Conservation (phyloP, 2,797 vertebrate genomes). For the Pangasius macronema region DNA sequence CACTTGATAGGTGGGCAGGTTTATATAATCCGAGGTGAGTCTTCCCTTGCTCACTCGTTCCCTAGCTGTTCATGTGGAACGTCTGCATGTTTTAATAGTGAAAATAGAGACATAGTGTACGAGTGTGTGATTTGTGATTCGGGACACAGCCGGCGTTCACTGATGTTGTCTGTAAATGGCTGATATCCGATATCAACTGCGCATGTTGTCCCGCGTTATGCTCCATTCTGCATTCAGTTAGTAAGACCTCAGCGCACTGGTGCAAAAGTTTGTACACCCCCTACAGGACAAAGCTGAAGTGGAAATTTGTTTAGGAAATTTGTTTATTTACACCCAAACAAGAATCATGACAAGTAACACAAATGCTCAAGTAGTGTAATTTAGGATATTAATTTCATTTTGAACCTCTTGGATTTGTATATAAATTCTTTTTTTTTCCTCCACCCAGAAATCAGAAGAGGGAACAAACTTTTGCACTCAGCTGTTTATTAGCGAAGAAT, state of each 20-base stretch:
- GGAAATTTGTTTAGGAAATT: not conserved
- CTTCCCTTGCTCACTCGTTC: slow-evolving; percentile 52
- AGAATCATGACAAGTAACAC: not conserved
- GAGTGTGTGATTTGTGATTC: not conserved
- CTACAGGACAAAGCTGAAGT: not conserved
- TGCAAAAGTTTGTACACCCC: not conserved
- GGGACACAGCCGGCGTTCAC: not conserved
- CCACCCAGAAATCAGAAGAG: not conserved
- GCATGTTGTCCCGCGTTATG: not conserved
- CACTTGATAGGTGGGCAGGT: slow-evolving; percentile 99
- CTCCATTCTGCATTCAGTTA: not conserved
- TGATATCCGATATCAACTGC: not conserved
- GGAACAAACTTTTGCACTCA: not conserved
- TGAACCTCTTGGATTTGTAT: not conserved
- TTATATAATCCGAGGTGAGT: slow-evolving; percentile 99
- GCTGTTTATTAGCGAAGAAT: not conserved
- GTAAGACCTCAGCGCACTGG: not conserved
- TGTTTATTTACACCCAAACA: not conserved
- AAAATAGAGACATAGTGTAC: not conserved
- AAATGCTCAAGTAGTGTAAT: not conserved
- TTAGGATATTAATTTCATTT: not conserved
- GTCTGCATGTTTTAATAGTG: not conserved
- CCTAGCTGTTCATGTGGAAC: slow-evolving; percentile 14
- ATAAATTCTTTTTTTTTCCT: not conserved
- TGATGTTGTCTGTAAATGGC: not conserved